Evolutionary conservation across 2,888 invertebrate species (phyloP).

Genomic region (Pyrochroa serraticornis): DNA sequence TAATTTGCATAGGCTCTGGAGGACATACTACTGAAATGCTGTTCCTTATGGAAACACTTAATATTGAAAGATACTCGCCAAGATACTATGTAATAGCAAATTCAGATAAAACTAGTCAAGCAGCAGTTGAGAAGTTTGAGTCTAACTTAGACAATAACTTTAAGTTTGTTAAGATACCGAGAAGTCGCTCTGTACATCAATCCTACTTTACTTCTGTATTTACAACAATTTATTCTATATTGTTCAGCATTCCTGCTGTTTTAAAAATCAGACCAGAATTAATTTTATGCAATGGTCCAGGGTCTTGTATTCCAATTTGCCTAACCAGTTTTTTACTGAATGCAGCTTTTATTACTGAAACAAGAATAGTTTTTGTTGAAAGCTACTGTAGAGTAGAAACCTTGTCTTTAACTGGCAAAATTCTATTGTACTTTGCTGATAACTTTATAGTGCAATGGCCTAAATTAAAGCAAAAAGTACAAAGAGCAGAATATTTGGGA

Average conservation of each 20-base stretch:
- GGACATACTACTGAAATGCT: constrained; percentile 97
- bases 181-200: constrained; percentile 88
- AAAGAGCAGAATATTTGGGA: constrained; percentile 78
- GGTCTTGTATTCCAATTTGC: constrained; percentile 94
- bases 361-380: constrained; percentile 88
- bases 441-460: constrained; percentile 94
- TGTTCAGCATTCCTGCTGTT: constrained; percentile 72
- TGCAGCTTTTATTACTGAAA: constrained; percentile 68
- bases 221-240: constrained; percentile 76
- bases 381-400: constrained; percentile 92
- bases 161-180: constrained; percentile 69
- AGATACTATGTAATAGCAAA: constrained; percentile 79
- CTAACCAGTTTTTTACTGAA: constrained; percentile 76
- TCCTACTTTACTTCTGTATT: constrained; percentile 79
- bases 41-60: constrained; percentile 69
- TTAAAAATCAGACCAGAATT: constrained; percentile 76
- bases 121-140: constrained; percentile 68
- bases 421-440: constrained; percentile 84
- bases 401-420: constrained; percentile 86
- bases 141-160: constrained; percentile 51
- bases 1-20: constrained; percentile 78
- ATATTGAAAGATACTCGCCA: constrained; percentile 70
- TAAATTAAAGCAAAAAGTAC: constrained; percentile 69
- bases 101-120: constrained; percentile 76
- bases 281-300: constrained; percentile 93